Percentiles rank a stretch among this genome's conserved stretches.
Conservation (phyloP, 1,140 invertebrate species). For the Drosophila rhopaloa region DNA sequence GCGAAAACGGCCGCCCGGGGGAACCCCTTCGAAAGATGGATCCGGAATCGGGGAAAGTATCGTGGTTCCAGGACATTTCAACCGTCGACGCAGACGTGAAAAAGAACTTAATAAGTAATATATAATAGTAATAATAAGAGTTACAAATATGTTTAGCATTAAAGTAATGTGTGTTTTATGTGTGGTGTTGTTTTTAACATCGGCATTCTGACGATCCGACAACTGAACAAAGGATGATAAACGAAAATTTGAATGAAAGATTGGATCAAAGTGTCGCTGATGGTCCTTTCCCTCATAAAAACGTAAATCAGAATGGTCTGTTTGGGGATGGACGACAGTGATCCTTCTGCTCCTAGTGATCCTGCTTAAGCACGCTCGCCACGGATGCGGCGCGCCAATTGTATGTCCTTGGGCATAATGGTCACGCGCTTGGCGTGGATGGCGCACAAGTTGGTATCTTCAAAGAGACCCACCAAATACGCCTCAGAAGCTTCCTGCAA, state of each 20-base stretch:
- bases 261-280: slow-evolving; percentile 6
- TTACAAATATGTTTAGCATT: slow-evolving; percentile 52
- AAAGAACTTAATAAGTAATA: slow-evolving; percentile 64
- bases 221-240: slow-evolving; percentile 20
- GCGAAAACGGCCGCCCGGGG: slow-evolving; percentile 8
- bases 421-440: slow-evolving; percentile 97
- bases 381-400: slow-evolving; percentile 91
- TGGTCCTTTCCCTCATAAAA: not conserved
- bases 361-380: slow-evolving; percentile 89
- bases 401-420: slow-evolving; percentile 97
- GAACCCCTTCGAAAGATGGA: not conserved
- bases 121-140: slow-evolving; percentile 70
- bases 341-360: not conserved
- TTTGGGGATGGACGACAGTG: slow-evolving; percentile 11
- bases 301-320: slow-evolving; percentile 7
- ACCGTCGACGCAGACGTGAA: slow-evolving; percentile 5
- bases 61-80: not conserved
- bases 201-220: slow-evolving; percentile 2
- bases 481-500: slow-evolving; percentile 93
- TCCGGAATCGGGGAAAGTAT: not conserved
- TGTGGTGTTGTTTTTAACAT: not conserved
- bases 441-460: slow-evolving; percentile 93
- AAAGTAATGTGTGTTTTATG: slow-evolving; percentile 43
- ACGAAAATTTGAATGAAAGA: slow-evolving; percentile 32
- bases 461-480: slow-evolving; percentile 93